Evolutionary conservation across 2,888 invertebrate genomes (phyloP).

Genomic region (Ochropleura leucogaster): DNA sequence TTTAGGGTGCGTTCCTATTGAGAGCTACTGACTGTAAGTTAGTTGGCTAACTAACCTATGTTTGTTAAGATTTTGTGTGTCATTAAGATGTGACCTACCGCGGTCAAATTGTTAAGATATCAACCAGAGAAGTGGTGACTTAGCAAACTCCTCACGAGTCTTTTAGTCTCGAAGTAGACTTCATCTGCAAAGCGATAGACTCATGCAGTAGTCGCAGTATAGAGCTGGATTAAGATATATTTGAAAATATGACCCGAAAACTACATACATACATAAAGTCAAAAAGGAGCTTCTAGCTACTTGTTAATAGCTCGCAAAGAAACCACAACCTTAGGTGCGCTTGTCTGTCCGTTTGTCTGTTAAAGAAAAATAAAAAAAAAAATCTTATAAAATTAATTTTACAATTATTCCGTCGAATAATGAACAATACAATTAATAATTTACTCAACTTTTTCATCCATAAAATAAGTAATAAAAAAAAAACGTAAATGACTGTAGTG

Average conservation of each 20-base stretch:
- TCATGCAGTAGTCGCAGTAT: background rate
- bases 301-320: background rate
- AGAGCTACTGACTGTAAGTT: background rate
- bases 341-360: background rate
- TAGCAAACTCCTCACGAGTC: background rate
- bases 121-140: background rate
- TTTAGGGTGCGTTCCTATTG: background rate
- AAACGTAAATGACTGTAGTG: background rate
- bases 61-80: too few species aligned
- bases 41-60: background rate
- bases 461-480: background rate
- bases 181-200: background rate
- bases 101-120: background rate
- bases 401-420: background rate
- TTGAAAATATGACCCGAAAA: background rate
- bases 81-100: background rate
- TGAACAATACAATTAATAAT: background rate
- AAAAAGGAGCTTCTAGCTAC: background rate
- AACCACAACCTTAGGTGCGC: background rate
- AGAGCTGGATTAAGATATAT: background rate
- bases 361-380: too few species aligned
- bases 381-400: too few species aligned
- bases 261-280: too few species aligned
- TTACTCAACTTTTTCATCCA: background rate
- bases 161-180: background rate